These are phyloP conservation scores for Drosophila engyochracea DNA, from an alignment of 2,888 invertebrate species.

Conservation along the genomic window DNA sequence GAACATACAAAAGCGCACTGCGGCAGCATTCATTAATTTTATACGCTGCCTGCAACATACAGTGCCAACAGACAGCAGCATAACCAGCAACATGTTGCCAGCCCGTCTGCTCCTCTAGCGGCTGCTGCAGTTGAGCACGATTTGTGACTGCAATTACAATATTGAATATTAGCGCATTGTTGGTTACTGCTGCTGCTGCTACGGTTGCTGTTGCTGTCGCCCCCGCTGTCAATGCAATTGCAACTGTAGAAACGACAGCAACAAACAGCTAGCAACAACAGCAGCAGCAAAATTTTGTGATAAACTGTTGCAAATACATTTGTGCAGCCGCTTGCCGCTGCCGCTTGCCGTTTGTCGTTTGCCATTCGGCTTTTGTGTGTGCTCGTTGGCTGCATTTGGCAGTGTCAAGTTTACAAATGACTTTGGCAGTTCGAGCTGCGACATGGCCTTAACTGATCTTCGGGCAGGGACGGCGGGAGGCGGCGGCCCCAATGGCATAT, in stretches of 20 bases:
- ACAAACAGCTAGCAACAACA: conserved; percentile 26
- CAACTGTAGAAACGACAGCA: conserved; percentile 46
- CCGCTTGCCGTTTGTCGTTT: conserved; percentile 1
- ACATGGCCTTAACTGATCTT: conserved; percentile 68
- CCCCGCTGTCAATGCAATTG: conserved; percentile 70
- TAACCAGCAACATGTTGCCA: conserved; percentile 62
- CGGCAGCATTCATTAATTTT: conserved; percentile 82
- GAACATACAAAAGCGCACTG: conserved; percentile 71
- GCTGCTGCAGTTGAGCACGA: conserved; percentile 55
- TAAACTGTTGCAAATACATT: conserved; percentile 79
- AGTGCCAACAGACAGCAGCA: conserved; percentile 36
- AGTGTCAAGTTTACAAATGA: conserved; percentile 76
- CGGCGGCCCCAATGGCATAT: conserved; percentile 46
- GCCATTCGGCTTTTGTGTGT: conserved; percentile 56
- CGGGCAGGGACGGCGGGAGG: conserved; percentile 1
- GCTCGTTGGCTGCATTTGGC: conserved; percentile 64
- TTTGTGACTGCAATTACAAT: conserved; percentile 82
- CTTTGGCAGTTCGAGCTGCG: conserved; percentile 59
- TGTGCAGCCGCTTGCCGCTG: conserved; percentile 64
- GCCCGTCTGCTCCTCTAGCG: conserved; percentile 45
- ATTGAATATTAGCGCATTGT: conserved; percentile 82
- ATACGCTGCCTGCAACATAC: conserved; percentile 58
- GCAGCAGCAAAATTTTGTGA: conserved; percentile 61
- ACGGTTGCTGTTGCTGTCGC: conserved; percentile 46
- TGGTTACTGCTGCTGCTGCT: conserved; percentile 43